phyloP scores from a whole-genome alignment of 2,113 vertebrate genomes.

The Solea senegalensis region DNA sequence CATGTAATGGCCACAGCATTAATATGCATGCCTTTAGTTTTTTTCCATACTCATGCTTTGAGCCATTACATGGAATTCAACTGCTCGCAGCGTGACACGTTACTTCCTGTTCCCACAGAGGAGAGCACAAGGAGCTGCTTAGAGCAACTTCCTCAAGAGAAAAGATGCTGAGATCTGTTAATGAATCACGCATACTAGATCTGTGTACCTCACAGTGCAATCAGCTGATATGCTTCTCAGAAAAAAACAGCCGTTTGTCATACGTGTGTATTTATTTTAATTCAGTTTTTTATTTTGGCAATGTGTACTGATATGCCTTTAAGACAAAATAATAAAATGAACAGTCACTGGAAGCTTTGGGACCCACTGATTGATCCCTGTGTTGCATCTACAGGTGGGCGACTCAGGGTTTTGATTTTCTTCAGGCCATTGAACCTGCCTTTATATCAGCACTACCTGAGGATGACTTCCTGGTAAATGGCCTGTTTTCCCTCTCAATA shows the following conservation, averaged over 20 bases:
- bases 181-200: no score
- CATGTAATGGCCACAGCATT: neutral
- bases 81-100: neutral
- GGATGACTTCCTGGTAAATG: slow-evolving; percentile 96
- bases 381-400: slow-evolving; percentile 87
- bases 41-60: neutral
- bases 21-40: neutral
- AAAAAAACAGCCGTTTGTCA: neutral
- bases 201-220: no score
- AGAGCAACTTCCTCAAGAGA: no score
- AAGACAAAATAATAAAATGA: neutral
- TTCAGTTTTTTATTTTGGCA: no score
- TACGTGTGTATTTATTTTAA: neutral
- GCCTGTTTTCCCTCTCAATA: neutral
- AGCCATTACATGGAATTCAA: slow-evolving; percentile 3
- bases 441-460: slow-evolving; percentile 98
- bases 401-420: slow-evolving; percentile 99
- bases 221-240: neutral
- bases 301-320: no score
- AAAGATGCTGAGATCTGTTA: no score
- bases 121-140: no score
- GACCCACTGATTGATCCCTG: neutral
- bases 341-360: neutral
- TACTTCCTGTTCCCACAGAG: no score
- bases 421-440: slow-evolving; percentile 96